A percentile compares a stretch with the other conserved stretches of the same genome.
Conservation (phyloP, 1,140 invertebrate genomes). For the Drosophila biarmipes region DNA sequence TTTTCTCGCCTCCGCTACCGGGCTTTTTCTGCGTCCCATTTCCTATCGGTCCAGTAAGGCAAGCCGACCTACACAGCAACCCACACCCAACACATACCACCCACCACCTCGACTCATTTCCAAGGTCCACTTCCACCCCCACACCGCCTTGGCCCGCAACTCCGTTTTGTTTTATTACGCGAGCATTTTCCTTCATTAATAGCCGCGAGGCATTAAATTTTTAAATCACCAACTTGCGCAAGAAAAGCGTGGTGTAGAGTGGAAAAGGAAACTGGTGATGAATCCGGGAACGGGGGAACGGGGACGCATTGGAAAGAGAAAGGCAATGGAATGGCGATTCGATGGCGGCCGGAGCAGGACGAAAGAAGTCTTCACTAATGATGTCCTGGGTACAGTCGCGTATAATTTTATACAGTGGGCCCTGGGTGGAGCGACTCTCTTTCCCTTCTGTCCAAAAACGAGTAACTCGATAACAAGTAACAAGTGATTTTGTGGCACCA, state of each 20-base stretch:
- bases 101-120: constrained; percentile 21
- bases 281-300: constrained; percentile 4
- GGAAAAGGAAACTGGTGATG: background rate
- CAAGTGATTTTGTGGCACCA: background rate
- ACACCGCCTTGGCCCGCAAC: constrained; percentile 23
- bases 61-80: constrained; percentile 9
- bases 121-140: constrained; percentile 9
- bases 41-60: constrained; percentile 31
- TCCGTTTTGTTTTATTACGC: constrained; percentile 78
- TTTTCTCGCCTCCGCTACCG: constrained; percentile 54
- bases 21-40: constrained; percentile 41
- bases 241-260: constrained; percentile 21
- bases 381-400: constrained; percentile 61
- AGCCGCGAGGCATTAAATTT: constrained; percentile 80
- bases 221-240: constrained; percentile 67
- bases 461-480: background rate
- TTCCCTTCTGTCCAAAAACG: background rate
- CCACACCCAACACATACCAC: constrained; percentile 25
- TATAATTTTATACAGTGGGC: constrained; percentile 29
- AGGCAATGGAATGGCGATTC: constrained; percentile 12
- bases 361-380: constrained; percentile 42
- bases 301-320: background rate
- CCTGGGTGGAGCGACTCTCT: background rate
- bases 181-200: constrained; percentile 81
- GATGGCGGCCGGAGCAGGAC: constrained; percentile 7